These are phyloP conservation scores for Spisula solida DNA, from an alignment of 2,888 invertebrate genomes.

Conservation along the genomic window DNA sequence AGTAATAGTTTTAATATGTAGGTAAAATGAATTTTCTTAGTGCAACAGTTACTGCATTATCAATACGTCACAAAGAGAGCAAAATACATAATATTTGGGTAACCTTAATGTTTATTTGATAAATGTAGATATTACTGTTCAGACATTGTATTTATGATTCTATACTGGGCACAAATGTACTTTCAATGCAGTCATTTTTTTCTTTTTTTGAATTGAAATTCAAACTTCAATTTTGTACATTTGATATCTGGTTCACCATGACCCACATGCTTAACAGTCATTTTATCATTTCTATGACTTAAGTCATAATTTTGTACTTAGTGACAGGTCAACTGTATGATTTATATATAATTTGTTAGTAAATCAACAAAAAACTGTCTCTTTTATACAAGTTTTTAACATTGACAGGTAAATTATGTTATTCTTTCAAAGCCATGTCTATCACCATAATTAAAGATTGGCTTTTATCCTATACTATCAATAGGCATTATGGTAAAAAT, in stretches of 20 bases:
- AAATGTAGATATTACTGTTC: no score
- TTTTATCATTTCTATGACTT: background rate
- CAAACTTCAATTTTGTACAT: background rate
- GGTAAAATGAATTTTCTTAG: no score
- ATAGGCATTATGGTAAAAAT: background rate
- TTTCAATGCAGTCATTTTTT: background rate
- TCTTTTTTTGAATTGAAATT: background rate
- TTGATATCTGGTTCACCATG: background rate
- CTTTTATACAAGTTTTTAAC: background rate
- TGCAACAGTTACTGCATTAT: no score
- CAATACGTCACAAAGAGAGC: no score
- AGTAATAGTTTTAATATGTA: no score
- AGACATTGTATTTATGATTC: no score
- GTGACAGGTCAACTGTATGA: background rate
- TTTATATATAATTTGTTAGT: background rate
- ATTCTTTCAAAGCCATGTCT: background rate
- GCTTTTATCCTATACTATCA: background rate
- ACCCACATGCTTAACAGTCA: background rate
- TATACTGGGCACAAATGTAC: background rate
- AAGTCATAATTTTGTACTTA: background rate
- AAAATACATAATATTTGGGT: no score
- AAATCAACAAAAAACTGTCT: conserved; percentile 2
- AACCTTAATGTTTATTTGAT: no score
- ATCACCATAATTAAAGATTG: background rate
- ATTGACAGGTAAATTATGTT: conserved; percentile 19